Evolutionary conservation across 2,113 vertebrate genomes (phyloP), one percentile per base, ranked within the genome.

Genomic region (Shinisaurus crocodilurus): DNA sequence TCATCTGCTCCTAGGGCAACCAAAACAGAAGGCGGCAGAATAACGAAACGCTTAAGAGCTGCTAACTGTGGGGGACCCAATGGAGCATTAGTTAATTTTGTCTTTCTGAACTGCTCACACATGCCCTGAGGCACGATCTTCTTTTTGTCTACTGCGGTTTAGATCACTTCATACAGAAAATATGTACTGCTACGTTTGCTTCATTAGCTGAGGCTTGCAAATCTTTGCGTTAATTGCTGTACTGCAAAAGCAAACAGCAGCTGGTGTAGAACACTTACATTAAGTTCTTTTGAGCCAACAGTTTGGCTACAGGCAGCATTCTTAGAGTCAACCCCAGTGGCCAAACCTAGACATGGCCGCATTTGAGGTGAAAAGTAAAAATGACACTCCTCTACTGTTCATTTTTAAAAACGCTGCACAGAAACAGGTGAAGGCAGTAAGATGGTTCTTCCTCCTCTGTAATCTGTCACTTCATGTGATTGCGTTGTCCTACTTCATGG

Each of bases 181-280:
- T 50, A 43, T n/a, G 9, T 86, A 63, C 65, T 91, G 12, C 75
- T 93, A 0, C 0, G 20, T 5, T 76, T 90, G 43, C 76, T 18
- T 92, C 60, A 86, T 92, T 83, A 92, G 43, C 57, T 87, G n/a
- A 43, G 43, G 60, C 12, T 76, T 93, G 87, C 90, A 86, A 27
- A 91, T 95, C 5, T 1, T 15, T 0, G 0, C 74, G n/a, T 43
- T 90, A 91, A 92, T 92, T 92, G 18, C 16, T 89, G 1, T 4
- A 82, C 57, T 80, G 72, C 89, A 95, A 83, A 93, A 40, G 5
- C 67, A 93, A 92, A 92, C 54, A 80, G 92, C 40, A 37, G 90
- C 79, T 83, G 34, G 10, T 70, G 29, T 91, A 67, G 72, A 92
- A 1, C 10, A 10, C 88, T 82, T 70, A 16, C 45, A 82, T 40